Evolutionary conservation across 2,888 invertebrate genomes (phyloP).

Genomic region (Pelosia muscerda): DNA sequence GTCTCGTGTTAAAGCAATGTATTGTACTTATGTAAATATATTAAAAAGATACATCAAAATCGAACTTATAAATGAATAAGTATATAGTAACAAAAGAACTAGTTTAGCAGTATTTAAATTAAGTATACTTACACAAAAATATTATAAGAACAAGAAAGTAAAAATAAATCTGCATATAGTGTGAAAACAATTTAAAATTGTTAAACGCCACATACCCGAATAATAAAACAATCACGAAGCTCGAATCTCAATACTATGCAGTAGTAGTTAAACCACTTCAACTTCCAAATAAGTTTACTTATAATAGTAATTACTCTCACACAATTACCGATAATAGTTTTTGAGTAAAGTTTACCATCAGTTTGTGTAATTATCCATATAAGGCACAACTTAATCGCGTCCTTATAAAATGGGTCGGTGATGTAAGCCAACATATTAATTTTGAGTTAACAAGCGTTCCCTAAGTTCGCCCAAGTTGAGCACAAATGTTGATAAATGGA

Average conservation of each 20-base stretch:
- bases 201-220: too few species aligned
- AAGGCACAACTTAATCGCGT: slow-evolving; percentile 37
- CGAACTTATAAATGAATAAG: too few species aligned
- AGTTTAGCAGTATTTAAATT: too few species aligned
- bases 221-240: background rate
- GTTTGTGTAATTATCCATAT: slow-evolving; percentile 34
- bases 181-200: too few species aligned
- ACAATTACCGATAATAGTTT: slow-evolving; percentile 5
- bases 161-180: too few species aligned
- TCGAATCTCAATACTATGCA: background rate
- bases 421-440: slow-evolving; percentile 57
- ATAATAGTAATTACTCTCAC: background rate
- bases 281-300: background rate
- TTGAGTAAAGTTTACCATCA: slow-evolving; percentile 21
- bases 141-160: too few species aligned
- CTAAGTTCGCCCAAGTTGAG: slow-evolving; percentile 28
- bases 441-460: slow-evolving; percentile 53
- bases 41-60: too few species aligned
- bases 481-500: slow-evolving; percentile 40
- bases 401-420: slow-evolving; percentile 27
- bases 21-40: too few species aligned
- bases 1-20: background rate
- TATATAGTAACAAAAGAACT: too few species aligned
- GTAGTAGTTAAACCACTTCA: background rate
- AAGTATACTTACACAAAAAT: too few species aligned